phyloP scores from a whole-genome alignment of 1,140 invertebrate genomes.

The Vanessa tameamea region DNA sequence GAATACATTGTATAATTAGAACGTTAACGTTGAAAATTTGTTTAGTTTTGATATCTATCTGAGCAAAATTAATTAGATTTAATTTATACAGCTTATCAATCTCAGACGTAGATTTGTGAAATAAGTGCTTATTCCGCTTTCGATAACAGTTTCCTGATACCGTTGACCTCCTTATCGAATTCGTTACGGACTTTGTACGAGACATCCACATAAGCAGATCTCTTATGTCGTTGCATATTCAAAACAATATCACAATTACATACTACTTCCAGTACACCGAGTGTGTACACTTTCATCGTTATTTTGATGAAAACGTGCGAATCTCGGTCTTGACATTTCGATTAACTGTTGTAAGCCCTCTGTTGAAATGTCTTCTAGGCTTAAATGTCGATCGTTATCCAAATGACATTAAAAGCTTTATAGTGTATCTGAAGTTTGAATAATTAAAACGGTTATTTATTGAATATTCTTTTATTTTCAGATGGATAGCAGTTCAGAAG shows the following conservation, averaged over 20 bases:
- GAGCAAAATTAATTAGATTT: not conserved
- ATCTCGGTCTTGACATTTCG: conserved; percentile 61
- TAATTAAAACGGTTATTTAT: conserved; percentile 5
- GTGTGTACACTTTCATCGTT: not conserved
- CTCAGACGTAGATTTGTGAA: conserved; percentile 17
- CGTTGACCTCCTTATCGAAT: conserved; percentile 54
- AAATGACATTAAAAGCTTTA: conserved; percentile 28
- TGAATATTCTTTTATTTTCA: conserved; percentile 73
- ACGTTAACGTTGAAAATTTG: not conserved
- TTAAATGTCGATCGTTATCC: conserved; percentile 47
- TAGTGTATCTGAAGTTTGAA: not conserved
- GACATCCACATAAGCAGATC: conserved; percentile 40
- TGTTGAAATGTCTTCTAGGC: conserved; percentile 48
- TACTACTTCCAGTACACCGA: not conserved
- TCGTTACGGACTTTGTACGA: conserved; percentile 40
- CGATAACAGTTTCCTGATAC: conserved; percentile 47
- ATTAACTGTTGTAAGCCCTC: conserved; percentile 43
- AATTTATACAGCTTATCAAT: conserved; percentile 15
- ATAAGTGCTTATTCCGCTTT: conserved; percentile 40
- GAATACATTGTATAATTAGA: not conserved
- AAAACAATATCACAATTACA: conserved; percentile 14
- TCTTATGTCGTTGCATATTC: conserved; percentile 16
- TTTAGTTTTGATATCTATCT: not conserved
- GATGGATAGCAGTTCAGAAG: conserved; percentile 83
- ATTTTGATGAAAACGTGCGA: conserved; percentile 49